Evolutionary conservation across 1,140 invertebrate species (phyloP).

Genomic region (Capitella teleta): DNA sequence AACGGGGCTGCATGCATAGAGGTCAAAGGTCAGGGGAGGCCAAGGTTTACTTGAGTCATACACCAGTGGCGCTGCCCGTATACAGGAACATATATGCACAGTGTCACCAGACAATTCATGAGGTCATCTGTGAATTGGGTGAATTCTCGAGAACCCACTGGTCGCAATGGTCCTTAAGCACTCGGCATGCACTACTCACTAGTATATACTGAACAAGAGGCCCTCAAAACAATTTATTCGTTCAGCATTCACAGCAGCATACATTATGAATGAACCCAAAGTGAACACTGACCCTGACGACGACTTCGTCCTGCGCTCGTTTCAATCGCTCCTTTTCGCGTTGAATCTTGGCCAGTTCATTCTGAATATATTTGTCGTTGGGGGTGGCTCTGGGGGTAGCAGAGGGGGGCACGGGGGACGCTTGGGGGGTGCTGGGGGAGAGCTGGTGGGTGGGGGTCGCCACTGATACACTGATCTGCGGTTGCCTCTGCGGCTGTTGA

Average conservation of each 20-base stretch:
- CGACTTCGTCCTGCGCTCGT: conserved; percentile 16
- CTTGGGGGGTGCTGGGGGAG: background rate
- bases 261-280: background rate
- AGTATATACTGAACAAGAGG: too few species aligned
- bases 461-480: background rate
- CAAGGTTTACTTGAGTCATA: too few species aligned
- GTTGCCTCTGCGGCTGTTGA: background rate
- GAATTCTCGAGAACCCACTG: too few species aligned
- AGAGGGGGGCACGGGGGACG: conserved; percentile 7
- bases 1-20: too few species aligned
- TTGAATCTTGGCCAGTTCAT: conserved; percentile 17
- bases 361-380: conserved; percentile 2
- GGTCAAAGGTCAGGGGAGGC: too few species aligned
- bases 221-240: background rate
- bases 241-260: background rate
- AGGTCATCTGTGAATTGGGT: too few species aligned
- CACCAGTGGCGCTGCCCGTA: too few species aligned
- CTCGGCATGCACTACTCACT: too few species aligned
- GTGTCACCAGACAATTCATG: too few species aligned
- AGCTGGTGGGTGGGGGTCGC: background rate
- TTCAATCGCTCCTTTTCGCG: conserved; percentile 19
- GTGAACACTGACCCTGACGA: conserved; percentile 4
- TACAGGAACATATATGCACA: too few species aligned
- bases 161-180: too few species aligned
- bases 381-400: conserved; percentile 4